phyloP scores from a whole-genome alignment of 2,113 vertebrate species.

The Callopanchax toddi region DNA sequence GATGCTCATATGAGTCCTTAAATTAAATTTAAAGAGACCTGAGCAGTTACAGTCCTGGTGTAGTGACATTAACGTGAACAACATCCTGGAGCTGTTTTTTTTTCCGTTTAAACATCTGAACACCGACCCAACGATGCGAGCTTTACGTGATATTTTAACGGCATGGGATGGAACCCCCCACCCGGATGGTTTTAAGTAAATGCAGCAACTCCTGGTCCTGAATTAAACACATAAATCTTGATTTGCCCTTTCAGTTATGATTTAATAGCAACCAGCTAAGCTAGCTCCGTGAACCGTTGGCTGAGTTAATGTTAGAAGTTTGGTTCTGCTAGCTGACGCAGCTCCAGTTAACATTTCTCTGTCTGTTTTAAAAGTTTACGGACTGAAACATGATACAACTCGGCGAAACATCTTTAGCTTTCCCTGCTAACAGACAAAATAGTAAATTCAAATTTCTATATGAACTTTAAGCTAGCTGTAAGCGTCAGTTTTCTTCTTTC shows the following conservation, averaged over 20 bases:
- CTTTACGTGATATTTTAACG: conserved; percentile 24
- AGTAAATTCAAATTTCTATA: background rate
- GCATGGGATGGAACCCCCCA: background rate
- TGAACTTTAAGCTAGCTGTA: no score
- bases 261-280: no score
- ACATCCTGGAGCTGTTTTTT: background rate
- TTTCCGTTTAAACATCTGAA: background rate
- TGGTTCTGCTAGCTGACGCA: conserved; percentile 5
- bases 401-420: background rate
- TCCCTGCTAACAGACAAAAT: rapidly evolving
- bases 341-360: background rate
- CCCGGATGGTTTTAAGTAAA: background rate
- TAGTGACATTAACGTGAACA: no score
- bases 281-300: conserved; percentile 1
- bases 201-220: rapidly evolving
- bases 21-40: no score
- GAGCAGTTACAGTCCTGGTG: no score
- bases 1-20: no score
- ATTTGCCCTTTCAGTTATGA: background rate
- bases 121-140: background rate
- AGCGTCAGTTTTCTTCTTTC: background rate
- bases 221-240: background rate
- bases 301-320: conserved; percentile 35
- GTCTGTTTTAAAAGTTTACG: conserved; percentile 19
- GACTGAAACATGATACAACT: background rate